A percentile compares a stretch with the other conserved stretches of the same genome.
Conservation (phyloP, 1,140 invertebrate species). For the Sinonovacula constricta region DNA sequence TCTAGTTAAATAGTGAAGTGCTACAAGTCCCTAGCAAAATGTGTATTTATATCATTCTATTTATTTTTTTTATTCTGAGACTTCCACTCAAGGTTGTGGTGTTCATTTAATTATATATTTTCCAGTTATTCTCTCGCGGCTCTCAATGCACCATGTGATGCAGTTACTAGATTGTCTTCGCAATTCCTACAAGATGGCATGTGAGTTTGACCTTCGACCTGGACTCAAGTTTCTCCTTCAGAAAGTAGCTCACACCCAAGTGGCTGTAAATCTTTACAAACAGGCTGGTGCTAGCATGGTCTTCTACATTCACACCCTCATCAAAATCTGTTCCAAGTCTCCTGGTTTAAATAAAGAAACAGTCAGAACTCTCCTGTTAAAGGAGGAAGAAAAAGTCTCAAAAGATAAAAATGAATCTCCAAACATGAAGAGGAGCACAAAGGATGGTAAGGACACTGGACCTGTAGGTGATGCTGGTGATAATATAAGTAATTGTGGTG, state of each 20-base stretch:
- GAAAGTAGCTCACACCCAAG: constrained; percentile 92
- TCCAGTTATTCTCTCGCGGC: constrained; percentile 78
- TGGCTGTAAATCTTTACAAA: constrained; percentile 94
- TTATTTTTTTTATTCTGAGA: too few relatives aligned
- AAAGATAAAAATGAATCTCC: too few relatives aligned
- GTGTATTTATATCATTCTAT: too few relatives aligned
- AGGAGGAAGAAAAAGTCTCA: constrained; percentile 2
- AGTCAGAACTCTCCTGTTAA: constrained; percentile 29
- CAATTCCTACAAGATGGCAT: constrained; percentile 87
- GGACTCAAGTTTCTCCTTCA: constrained; percentile 95
- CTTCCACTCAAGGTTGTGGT: too few relatives aligned
- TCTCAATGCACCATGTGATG: constrained; percentile 82
- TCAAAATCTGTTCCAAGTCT: constrained; percentile 86
- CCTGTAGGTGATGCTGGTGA: neutral
- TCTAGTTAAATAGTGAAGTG: too few relatives aligned
- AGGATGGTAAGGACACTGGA: too few relatives aligned
- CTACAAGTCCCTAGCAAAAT: too few relatives aligned
- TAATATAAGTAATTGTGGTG: neutral
- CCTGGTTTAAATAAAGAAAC: constrained; percentile 81
- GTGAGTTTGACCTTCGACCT: constrained; percentile 92
- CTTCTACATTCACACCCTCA: constrained; percentile 91
- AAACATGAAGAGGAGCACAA: too few relatives aligned
- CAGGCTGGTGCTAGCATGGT: constrained; percentile 95
- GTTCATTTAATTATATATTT: constrained; percentile 58
- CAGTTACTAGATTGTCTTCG: constrained; percentile 88